These are phyloP conservation scores for Coptodon bakossiorum DNA, from an alignment of 2,113 vertebrate species.

Conservation along the genomic window DNA sequence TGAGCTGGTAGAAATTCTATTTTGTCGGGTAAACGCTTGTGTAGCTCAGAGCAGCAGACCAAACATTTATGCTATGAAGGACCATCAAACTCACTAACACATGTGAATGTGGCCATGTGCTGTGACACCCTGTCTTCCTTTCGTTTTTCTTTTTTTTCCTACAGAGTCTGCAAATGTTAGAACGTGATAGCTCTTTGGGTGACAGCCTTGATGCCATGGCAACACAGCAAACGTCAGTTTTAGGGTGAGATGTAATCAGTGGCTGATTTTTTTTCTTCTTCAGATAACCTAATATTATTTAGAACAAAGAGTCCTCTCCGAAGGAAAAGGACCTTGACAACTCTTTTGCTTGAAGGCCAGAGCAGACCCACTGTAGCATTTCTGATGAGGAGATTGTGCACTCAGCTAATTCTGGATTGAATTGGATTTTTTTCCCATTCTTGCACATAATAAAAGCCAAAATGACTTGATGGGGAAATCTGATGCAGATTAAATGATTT, in stretches of 20 bases:
- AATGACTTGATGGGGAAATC: conserved; percentile 23
- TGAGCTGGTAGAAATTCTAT: conserved; percentile 21
- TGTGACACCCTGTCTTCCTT: conserved; percentile 14
- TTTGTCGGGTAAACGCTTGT: conserved; percentile 27
- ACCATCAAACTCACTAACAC: conserved; percentile 5
- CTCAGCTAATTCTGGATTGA: conserved; percentile 22
- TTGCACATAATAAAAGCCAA: conserved; percentile 1
- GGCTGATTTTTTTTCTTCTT: conserved; percentile 17
- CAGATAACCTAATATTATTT: conserved; percentile 43
- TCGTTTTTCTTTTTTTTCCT: not conserved
- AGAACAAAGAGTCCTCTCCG: conserved; percentile 14
- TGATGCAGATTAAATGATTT: conserved; percentile 21
- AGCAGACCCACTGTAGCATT: not conserved
- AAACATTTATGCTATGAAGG: conserved; percentile 9
- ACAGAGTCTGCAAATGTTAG: conserved; percentile 47
- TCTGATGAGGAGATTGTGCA: not conserved
- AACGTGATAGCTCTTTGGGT: conserved; percentile 54
- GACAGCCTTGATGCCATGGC: conserved; percentile 68
- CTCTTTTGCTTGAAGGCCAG: not conserved
- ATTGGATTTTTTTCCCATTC: not conserved
- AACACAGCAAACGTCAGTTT: conserved; percentile 60
- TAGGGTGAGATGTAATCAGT: conserved; percentile 42
- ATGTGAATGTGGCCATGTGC: conserved; percentile 33
- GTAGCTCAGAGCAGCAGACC: conserved; percentile 24
- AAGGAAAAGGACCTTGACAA: not conserved